These are phyloP conservation scores for Zoanthus sociatus DNA, from an alignment of 92 coral and sea anemone genomes.

Conservation along the genomic window DNA sequence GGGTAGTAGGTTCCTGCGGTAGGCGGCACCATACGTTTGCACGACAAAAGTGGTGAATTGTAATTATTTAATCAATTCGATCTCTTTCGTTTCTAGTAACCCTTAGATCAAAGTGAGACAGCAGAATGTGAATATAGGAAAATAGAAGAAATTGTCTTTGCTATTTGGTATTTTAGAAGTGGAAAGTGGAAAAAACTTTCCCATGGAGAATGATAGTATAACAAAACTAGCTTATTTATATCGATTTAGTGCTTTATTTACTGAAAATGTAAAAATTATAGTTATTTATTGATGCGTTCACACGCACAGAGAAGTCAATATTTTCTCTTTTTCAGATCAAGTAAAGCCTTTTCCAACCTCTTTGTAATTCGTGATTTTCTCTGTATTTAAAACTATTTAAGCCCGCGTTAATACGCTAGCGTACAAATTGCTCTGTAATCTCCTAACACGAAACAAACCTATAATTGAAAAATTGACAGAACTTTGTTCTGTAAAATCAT, in stretches of 20 bases:
- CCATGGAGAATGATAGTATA: not conserved
- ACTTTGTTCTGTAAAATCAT: no score
- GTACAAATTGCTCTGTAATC: no score
- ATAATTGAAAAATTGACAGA: no score
- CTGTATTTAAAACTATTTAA: no score
- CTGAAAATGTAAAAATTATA: not conserved
- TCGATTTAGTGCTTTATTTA: not conserved
- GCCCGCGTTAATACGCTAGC: no score
- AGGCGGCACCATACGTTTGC: no score
- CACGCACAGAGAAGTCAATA: not conserved
- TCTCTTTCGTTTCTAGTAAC: not conserved
- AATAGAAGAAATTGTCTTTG: not conserved
- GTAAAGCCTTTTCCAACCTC: not conserved
- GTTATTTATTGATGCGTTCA: constrained; percentile 9
- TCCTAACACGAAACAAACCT: no score
- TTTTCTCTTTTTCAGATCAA: not conserved
- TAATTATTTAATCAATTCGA: no score
- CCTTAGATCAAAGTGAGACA: not conserved
- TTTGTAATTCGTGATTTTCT: not conserved
- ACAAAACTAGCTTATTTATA: not conserved
- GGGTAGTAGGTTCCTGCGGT: no score
- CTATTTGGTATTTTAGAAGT: not conserved
- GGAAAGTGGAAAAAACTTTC: not conserved
- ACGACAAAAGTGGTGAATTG: no score
- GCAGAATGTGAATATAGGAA: not conserved